These are phyloP conservation scores for Glyphotaelius pellucidus DNA, from an alignment of 2,888 invertebrate species.

Conservation along the genomic window DNA sequence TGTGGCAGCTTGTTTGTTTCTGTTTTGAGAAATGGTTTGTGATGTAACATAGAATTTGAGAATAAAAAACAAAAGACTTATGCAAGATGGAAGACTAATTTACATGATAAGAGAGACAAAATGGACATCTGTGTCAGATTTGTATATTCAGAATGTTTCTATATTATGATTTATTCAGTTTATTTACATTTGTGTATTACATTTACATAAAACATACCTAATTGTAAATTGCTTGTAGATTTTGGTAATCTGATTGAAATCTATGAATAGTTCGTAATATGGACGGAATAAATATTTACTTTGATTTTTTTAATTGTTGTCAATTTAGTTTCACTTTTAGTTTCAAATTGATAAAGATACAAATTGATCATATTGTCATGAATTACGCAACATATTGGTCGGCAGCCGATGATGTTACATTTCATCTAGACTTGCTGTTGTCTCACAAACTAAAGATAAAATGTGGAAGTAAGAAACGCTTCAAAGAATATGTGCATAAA, in stretches of 20 bases:
- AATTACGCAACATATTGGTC: neutral
- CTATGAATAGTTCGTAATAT: neutral
- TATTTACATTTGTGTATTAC: neutral
- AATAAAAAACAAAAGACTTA: neutral
- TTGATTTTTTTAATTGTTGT: neutral
- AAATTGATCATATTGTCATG: no score
- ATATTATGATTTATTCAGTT: neutral
- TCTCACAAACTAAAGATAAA: no score
- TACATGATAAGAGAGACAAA: neutral
- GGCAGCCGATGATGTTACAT: neutral
- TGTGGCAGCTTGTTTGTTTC: neutral
- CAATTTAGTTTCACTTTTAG: neutral
- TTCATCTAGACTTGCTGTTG: no score
- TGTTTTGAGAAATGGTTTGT: neutral
- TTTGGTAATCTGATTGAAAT: neutral
- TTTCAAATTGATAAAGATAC: neutral
- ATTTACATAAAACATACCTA: neutral
- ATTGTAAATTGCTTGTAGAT: neutral
- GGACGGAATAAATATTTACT: neutral
- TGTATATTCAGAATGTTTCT: neutral
- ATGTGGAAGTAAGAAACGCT: no score
- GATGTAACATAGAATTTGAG: neutral
- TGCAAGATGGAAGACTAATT: constrained; percentile 2
- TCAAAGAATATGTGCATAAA: no score
- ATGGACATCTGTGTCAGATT: neutral